These are phyloP conservation scores for Ptilodon capucinus DNA, from an alignment of 2,888 invertebrate species.

Conservation along the genomic window DNA sequence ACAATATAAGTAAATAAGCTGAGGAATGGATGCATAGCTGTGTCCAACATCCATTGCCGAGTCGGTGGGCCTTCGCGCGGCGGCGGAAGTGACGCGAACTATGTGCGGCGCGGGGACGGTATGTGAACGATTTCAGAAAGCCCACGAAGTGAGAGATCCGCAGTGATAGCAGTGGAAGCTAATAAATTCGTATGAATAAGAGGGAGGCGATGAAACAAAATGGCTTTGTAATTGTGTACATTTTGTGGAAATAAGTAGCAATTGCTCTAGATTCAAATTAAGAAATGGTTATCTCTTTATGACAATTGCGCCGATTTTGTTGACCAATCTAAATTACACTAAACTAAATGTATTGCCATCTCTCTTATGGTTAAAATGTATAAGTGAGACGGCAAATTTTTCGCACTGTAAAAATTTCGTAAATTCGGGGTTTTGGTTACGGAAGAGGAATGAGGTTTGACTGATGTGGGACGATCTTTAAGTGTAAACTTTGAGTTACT, in stretches of 20 bases:
- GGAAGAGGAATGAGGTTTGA: no score
- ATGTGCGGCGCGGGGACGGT: conserved; percentile 60
- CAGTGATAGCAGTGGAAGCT: conserved; percentile 69
- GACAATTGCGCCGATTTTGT: no score
- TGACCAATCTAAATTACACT: no score
- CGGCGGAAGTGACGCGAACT: conserved; percentile 61
- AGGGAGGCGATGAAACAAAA: conserved; percentile 61
- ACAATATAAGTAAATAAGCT: conserved; percentile 48
- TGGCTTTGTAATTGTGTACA: conserved; percentile 33
- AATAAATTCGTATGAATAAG: conserved; percentile 64
- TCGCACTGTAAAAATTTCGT: no score
- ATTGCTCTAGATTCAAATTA: not conserved
- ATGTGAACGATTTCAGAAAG: conserved; percentile 73
- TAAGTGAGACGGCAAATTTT: no score
- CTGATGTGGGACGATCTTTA: no score
- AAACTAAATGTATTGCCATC: no score
- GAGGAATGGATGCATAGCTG: conserved; percentile 46
- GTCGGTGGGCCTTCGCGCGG: conserved; percentile 45
- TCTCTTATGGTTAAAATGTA: no score
- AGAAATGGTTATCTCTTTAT: not conserved
- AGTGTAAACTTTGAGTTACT: no score
- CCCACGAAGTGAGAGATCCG: conserved; percentile 68
- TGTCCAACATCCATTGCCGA: conserved; percentile 57
- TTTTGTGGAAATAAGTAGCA: not conserved
- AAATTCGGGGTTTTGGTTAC: no score